Evolutionary conservation across 2,888 invertebrate genomes (phyloP).

Genomic region (Amphipyra berbera): DNA sequence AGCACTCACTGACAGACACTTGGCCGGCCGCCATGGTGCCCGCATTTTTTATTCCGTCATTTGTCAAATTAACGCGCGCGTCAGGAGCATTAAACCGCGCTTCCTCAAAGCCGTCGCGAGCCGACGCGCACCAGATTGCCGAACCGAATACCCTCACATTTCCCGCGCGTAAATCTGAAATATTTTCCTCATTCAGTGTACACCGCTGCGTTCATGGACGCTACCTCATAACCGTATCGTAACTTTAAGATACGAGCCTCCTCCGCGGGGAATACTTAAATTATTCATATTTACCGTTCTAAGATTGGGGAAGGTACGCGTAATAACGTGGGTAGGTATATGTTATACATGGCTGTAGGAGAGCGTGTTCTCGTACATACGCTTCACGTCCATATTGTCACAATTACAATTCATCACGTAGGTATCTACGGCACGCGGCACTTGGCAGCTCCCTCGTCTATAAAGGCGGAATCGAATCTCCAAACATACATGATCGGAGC

Average conservation of each 20-base stretch:
- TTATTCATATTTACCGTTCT: slow-evolving; percentile 42
- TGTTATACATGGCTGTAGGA: not conserved
- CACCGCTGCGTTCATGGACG: slow-evolving; percentile 16
- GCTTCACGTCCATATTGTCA: slow-evolving; percentile 13
- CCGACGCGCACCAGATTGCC: slow-evolving; percentile 22
- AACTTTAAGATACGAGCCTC: slow-evolving; percentile 18
- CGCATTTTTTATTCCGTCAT: slow-evolving; percentile 25
- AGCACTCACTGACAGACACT: not conserved
- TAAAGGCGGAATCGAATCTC: not conserved
- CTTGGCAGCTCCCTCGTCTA: not conserved
- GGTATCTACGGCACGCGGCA: not conserved
- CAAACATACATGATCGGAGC: not conserved
- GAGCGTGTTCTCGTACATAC: not conserved
- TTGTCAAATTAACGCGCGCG: slow-evolving; percentile 19
- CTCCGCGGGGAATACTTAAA: slow-evolving; percentile 27
- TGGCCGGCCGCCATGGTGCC: slow-evolving; percentile 5
- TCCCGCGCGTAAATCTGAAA: slow-evolving; percentile 29
- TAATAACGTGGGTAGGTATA: not conserved
- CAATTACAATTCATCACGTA: slow-evolving; percentile 21
- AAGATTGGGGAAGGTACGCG: slow-evolving; percentile 16
- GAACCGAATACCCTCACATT: slow-evolving; percentile 12
- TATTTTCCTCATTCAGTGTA: slow-evolving; percentile 27
- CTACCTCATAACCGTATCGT: slow-evolving; percentile 38
- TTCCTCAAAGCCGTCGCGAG: slow-evolving; percentile 7
- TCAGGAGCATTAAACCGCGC: slow-evolving; percentile 11